A percentile compares a stretch with the other conserved stretches of the same genome.
Evolutionary conservation across 2,888 invertebrate species (phyloP).

Genomic region (Drosophila anomelani): DNA sequence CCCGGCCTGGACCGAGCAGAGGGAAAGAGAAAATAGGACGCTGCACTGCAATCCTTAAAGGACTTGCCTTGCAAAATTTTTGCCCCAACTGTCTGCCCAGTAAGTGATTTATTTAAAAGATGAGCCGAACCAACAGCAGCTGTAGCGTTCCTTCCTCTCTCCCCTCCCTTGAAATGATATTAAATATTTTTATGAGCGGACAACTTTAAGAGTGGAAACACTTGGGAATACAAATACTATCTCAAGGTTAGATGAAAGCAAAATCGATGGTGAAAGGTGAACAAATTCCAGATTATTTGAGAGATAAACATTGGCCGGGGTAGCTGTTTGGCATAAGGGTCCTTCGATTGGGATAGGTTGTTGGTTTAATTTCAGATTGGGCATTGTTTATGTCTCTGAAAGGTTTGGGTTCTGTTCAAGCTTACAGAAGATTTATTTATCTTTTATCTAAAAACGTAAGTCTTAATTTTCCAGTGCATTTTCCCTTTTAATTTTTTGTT

Average conservation of each 20-base stretch:
- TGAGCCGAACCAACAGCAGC: conserved; percentile 10
- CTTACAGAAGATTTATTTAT: not conserved
- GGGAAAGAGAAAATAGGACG: not conserved
- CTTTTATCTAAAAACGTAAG: no score
- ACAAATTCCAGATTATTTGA: conserved; percentile 6
- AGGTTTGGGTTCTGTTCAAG: no score
- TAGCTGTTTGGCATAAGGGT: not conserved
- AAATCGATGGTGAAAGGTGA: conserved; percentile 10
- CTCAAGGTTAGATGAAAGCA: not conserved
- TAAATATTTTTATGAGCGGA: conserved; percentile 12
- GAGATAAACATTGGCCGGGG: not conserved
- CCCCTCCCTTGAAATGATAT: not conserved
- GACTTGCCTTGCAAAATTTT: conserved; percentile 13
- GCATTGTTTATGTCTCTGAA: not conserved
- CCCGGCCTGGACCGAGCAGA: not conserved
- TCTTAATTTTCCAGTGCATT: not conserved
- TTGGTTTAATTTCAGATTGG: not conserved
- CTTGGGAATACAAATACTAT: not conserved
- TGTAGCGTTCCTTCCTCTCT: not conserved
- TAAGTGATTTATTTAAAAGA: conserved; percentile 55
- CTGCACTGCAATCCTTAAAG: conserved; percentile 25
- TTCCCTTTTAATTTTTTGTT: not conserved
- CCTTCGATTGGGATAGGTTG: not conserved
- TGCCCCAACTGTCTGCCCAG: conserved; percentile 20
- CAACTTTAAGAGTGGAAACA: not conserved